phyloP scores from a whole-genome alignment of 2,113 vertebrate species.

The Ramphastos sulfuratus region DNA sequence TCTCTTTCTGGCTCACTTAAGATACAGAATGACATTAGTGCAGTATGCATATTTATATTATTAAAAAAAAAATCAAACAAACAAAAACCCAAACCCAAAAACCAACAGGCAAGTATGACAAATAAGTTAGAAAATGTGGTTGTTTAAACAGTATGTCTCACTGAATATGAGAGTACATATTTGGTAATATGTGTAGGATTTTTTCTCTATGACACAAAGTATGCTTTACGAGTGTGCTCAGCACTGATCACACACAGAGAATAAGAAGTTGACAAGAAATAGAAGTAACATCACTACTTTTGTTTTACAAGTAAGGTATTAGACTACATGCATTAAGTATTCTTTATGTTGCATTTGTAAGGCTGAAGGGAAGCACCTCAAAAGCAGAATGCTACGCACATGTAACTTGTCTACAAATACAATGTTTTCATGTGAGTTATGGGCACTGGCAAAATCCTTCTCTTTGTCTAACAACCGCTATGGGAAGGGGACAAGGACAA shows the following conservation, averaged over 20 bases:
- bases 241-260: background rate
- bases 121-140: slow-evolving; percentile 32
- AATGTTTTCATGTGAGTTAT: background rate
- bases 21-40: slow-evolving; percentile 1
- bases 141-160: slow-evolving; percentile 30
- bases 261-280: background rate
- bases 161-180: background rate
- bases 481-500: background rate
- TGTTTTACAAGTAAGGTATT: background rate
- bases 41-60: slow-evolving; percentile 19
- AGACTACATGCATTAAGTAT: background rate
- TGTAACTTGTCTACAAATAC: background rate
- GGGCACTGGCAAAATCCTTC: background rate
- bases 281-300: background rate
- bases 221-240: background rate
- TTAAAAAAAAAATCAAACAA: background rate
- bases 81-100: background rate
- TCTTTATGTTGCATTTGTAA: background rate
- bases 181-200: background rate
- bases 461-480: background rate
- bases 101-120: slow-evolving; percentile 22
- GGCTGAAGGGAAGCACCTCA: background rate
- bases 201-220: background rate
- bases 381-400: background rate
- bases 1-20: background rate